Evolutionary conservation across 2,113 vertebrate species (phyloP).

Genomic region (Lutjanus erythropterus): DNA sequence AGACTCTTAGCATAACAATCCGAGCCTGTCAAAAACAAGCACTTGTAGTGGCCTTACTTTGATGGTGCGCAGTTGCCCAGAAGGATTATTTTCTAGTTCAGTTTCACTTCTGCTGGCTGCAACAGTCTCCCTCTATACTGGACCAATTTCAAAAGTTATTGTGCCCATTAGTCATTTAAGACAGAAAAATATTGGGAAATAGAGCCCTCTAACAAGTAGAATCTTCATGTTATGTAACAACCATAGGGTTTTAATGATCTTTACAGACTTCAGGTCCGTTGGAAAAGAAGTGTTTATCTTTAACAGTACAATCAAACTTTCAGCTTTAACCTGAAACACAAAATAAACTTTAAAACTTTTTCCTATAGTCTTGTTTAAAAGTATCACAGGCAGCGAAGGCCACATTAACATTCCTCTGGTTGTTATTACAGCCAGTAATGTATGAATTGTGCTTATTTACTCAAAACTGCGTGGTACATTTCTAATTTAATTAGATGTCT

Average conservation of each 20-base stretch:
- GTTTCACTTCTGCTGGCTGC: no score
- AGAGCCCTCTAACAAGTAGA: neutral
- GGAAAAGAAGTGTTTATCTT: neutral
- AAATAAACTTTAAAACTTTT: neutral
- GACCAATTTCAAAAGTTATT: no score
- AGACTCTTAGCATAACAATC: no score
- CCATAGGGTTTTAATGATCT: neutral
- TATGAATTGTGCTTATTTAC: neutral
- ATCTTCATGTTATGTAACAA: neutral
- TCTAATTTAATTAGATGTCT: neutral
- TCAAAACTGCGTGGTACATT: neutral
- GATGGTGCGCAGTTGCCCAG: no score
- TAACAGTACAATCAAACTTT: neutral
- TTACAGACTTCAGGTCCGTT: neutral
- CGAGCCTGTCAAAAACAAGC: no score
- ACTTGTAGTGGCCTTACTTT: no score
- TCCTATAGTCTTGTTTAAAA: neutral
- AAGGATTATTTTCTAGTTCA: no score
- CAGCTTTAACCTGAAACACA: neutral
- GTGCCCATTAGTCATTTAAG: no score
- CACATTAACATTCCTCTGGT: neutral
- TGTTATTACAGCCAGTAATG: neutral
- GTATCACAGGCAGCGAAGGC: neutral
- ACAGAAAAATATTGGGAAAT: no score
- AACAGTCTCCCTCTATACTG: no score